A percentile compares a stretch with the other conserved stretches of the same genome.
Evolutionary conservation across 2,888 invertebrate species (phyloP).

Genomic region (Acanthococcus lagerstroemiae): DNA sequence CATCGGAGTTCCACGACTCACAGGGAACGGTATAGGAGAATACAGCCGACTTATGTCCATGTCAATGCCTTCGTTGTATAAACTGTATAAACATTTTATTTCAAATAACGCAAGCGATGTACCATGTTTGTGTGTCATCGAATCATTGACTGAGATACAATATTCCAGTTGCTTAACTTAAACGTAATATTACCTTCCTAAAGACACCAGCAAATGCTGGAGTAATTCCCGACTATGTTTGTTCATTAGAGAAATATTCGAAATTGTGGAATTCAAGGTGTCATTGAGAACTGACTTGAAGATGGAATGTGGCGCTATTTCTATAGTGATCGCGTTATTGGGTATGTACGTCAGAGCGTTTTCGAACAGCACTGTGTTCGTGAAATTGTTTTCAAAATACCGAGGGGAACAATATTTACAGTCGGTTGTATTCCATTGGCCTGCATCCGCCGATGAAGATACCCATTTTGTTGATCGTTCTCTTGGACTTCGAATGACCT

Average conservation of each 20-base stretch:
- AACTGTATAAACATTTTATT: background rate
- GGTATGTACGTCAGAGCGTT: conserved; percentile 51
- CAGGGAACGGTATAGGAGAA: conserved; percentile 7
- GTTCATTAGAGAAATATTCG: conserved; percentile 49
- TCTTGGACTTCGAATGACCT: conserved; percentile 43
- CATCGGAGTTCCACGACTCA: conserved; percentile 21
- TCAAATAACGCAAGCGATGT: background rate
- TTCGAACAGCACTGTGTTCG: conserved; percentile 46
- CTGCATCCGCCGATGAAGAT: conserved; percentile 47
- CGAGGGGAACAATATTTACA: conserved; percentile 40
- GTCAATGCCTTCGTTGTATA: conserved; percentile 6
- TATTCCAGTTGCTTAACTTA: too few relatives aligned
- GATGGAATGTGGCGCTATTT: conserved; percentile 53
- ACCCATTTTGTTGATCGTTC: conserved; percentile 48
- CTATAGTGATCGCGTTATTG: conserved; percentile 48
- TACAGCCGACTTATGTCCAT: conserved; percentile 11
- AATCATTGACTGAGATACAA: too few relatives aligned
- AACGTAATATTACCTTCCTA: conserved; percentile 63
- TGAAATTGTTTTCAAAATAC: conserved; percentile 49
- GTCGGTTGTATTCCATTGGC: conserved; percentile 44
- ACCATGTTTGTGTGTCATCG: background rate
- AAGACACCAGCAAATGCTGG: conserved; percentile 50
- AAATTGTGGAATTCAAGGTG: conserved; percentile 43
- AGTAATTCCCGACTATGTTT: conserved; percentile 44
- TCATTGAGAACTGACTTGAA: conserved; percentile 50